These are phyloP conservation scores for Mormyrus proboscirostris DNA, from an alignment of 2,797 vertebrate genomes.

Conservation along the genomic window DNA sequence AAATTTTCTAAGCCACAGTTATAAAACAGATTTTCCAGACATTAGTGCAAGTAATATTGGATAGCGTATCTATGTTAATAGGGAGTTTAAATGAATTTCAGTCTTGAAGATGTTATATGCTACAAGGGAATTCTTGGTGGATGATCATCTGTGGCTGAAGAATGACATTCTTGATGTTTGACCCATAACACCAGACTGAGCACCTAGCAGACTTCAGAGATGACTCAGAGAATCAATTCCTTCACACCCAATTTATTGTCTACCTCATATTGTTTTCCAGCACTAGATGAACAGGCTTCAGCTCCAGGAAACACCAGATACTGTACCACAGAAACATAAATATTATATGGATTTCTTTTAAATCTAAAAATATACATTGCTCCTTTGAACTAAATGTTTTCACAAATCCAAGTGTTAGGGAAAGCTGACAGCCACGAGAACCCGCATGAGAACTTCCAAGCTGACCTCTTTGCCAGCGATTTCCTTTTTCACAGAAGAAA, in stretches of 20 bases:
- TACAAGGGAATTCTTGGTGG: background rate
- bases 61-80: background rate
- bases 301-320: background rate
- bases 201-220: background rate
- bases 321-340: background rate
- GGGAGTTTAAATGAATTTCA: background rate
- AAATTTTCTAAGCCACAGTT: background rate
- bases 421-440: background rate
- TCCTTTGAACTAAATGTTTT: background rate
- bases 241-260: background rate
- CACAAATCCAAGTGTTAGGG: background rate
- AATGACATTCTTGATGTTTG: background rate
- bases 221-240: background rate
- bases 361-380: background rate
- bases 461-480: background rate
- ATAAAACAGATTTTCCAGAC: background rate
- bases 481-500: background rate
- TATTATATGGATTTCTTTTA: background rate
- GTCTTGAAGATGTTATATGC: background rate
- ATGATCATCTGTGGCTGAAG: background rate
- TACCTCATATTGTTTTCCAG: background rate
- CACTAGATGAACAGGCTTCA: background rate
- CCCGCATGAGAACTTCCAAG: background rate
- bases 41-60: background rate
- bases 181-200: background rate